Percentiles rank a stretch among this genome's conserved stretches.
phyloP scores from a whole-genome alignment of 2,113 vertebrate genomes.

The Callithrix jacchus region DNA sequence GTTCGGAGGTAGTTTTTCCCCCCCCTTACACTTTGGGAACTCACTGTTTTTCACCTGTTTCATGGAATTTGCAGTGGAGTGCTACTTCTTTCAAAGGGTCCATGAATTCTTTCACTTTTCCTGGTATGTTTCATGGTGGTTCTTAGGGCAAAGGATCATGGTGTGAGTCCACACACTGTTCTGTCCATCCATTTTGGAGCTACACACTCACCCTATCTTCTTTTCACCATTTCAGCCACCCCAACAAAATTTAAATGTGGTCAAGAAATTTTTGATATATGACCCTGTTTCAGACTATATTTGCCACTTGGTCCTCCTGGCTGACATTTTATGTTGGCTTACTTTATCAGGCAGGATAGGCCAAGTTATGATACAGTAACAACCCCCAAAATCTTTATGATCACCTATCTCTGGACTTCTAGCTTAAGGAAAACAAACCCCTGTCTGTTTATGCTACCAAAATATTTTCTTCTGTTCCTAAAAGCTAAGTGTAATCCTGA shows the following conservation, averaged over 20 bases:
- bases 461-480: neutral
- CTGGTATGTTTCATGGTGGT: no score
- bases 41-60: no score
- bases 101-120: no score
- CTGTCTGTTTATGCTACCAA: neutral
- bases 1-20: no score
- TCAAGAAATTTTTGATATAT: neutral
- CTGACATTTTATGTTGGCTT: neutral
- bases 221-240: neutral
- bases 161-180: no score
- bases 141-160: no score
- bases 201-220: no score
- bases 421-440: neutral
- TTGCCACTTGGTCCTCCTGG: neutral
- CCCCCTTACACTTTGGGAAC: no score
- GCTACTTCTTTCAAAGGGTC: no score
- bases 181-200: no score
- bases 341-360: neutral
- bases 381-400: neutral
- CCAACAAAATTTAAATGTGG: neutral
- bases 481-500: neutral
- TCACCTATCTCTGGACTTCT: neutral
- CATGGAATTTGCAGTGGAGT: no score
- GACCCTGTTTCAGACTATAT: neutral
- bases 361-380: neutral